A percentile compares a stretch with the other conserved stretches of the same genome.
Conservation (phyloP, 2,113 vertebrate species). For the Nycticryphes semicollaris region DNA sequence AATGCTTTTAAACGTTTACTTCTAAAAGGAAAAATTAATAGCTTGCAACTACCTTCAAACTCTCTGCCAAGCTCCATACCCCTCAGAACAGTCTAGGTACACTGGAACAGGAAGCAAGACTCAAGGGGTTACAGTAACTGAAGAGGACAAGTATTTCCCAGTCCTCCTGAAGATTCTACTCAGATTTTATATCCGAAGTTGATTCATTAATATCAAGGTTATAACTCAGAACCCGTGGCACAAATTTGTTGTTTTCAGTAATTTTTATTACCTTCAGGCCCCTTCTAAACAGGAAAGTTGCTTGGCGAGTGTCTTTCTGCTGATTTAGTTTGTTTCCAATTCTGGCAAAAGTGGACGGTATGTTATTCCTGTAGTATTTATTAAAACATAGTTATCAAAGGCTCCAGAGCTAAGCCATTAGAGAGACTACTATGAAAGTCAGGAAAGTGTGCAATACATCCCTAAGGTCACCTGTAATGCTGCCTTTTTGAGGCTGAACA, state of each 20-base stretch:
- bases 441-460: not conserved
- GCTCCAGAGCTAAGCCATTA: not conserved
- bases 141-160: not conserved
- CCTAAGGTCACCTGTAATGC: not conserved
- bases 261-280: slow-evolving; percentile 85
- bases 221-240: not conserved
- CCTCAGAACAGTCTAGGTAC: not conserved
- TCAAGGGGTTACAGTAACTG: not conserved
- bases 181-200: not conserved
- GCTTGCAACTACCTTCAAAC: not conserved
- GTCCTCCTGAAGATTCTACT: not conserved
- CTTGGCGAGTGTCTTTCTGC: slow-evolving; percentile 90
- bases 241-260: not conserved
- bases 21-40: not conserved
- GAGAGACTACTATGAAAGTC: not conserved
- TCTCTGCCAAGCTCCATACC: not conserved
- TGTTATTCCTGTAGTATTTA: slow-evolving; percentile 72
- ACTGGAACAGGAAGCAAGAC: not conserved
- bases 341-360: slow-evolving; percentile 71
- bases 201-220: not conserved
- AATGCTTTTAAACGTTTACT: not conserved
- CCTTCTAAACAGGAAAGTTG: slow-evolving; percentile 91
- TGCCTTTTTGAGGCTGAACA: not conserved
- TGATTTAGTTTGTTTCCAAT: slow-evolving; percentile 79
- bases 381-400: not conserved